Evolutionary conservation across 2,797 vertebrate genomes (phyloP), one percentile per base, ranked within the genome.

Genomic region (Pempheris klunzingeri): DNA sequence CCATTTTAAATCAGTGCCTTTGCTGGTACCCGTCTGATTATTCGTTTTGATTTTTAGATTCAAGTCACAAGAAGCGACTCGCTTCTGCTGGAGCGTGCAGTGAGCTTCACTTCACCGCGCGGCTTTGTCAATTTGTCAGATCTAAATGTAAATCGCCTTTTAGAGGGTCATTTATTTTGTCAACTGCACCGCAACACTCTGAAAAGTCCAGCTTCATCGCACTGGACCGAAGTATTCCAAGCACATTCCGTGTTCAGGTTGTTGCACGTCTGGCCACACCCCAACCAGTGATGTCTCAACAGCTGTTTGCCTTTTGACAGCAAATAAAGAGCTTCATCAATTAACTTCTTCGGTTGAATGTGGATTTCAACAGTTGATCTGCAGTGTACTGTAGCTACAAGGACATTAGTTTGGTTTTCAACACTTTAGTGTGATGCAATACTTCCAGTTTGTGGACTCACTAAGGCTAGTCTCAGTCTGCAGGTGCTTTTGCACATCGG

Each of bases 141-240:
- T 78, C 3, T 24, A 41, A 69, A 77, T 85, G 34, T 60, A 66
- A 78, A 74, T 71, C 38, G 20, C 5, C 50, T 55, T 63, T 62
- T 61, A 57, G 72, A 28, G 13, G 41, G 17, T 36, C 7, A 34
- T 80, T 73, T 60, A n/a, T 64, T 52, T 65, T 53, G 57, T 74
- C 43, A 36, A 44, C 38, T 28, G 6, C 57, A 22, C 30, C 50
- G 58, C 57, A 46, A 1, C 22, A 50, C 34, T 26, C 2, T 39
- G 44, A 47, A 71, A 62, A 30, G 41, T 32, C 4, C 10, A 11
- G 30, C 26, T 44, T 46, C 11, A 20, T 11, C 59, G 49, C 55
- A 24, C 12, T 30, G 20, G 72, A 43, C 39, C 28, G 30, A 54
- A 39, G 39, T 30, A 14, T 38, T 65, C 46, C 28, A 53, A 53